A percentile compares a stretch with the other conserved stretches of the same genome.
Conservation (phyloP, 2,888 invertebrate genomes). For the Acanthosepion lycidas region DNA sequence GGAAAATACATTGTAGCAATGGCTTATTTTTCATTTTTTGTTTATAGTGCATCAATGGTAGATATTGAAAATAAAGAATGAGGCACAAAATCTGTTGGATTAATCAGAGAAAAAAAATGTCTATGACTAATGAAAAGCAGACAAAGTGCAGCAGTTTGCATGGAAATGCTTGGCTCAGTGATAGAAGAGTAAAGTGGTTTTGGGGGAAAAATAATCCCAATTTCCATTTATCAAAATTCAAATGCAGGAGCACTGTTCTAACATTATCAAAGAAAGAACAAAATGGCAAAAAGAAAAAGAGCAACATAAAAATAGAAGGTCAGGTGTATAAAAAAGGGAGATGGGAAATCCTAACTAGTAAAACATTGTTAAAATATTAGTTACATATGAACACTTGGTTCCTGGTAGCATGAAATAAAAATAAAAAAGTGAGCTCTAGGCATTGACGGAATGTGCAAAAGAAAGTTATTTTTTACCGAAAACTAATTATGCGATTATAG, state of each 20-base stretch:
- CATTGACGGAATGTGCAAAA: too few species aligned
- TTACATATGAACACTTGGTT: slow-evolving; percentile 17
- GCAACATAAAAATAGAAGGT: neutral
- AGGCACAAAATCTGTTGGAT: neutral
- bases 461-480: too few species aligned
- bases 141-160: neutral
- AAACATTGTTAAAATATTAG: slow-evolving; percentile 11
- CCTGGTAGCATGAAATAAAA: neutral
- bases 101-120: neutral
- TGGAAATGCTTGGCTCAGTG: neutral
- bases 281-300: neutral
- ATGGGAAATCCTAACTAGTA: neutral
- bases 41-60: too few species aligned
- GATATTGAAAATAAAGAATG: too few species aligned
- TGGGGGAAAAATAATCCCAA: too few species aligned
- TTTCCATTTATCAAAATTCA: neutral
- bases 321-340: neutral
- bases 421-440: too few species aligned
- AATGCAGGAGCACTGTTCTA: neutral
- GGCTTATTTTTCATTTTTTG: too few species aligned
- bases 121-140: neutral
- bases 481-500: too few species aligned
- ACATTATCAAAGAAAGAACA: neutral
- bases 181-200: neutral
- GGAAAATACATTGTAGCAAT: too few species aligned